Percentiles rank a stretch among this genome's conserved stretches.
These are phyloP conservation scores for Chironomus tentans DNA, from an alignment of 2,888 invertebrate species.

Conservation along the genomic window DNA sequence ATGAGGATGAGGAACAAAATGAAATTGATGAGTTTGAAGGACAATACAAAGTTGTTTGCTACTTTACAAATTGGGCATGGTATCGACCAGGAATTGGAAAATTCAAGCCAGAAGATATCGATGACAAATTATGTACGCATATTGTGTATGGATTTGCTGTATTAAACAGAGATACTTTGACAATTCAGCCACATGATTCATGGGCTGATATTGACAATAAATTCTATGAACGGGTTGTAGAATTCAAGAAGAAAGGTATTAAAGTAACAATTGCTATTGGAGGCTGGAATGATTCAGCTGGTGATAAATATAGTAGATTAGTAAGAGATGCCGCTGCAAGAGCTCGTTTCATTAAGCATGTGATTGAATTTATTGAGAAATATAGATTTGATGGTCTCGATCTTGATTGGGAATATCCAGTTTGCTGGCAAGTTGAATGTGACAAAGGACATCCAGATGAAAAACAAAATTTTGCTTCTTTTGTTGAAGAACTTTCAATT, in stretches of 20 bases:
- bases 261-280: constrained; percentile 83
- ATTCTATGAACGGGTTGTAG: constrained; percentile 80
- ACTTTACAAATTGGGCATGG: constrained; percentile 69
- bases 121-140: constrained; percentile 79
- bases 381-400: constrained; percentile 85
- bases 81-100: constrained; percentile 76
- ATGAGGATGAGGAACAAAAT: constrained; percentile 12
- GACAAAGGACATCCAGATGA: constrained; percentile 73
- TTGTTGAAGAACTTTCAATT: constrained; percentile 63
- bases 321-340: constrained; percentile 65
- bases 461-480: constrained; percentile 64
- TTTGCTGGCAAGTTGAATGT: constrained; percentile 84
- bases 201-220: constrained; percentile 87
- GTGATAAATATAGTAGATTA: constrained; percentile 76
- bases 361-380: constrained; percentile 65
- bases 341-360: constrained; percentile 62
- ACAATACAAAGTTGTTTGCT: constrained; percentile 67
- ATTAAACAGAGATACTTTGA: constrained; percentile 60
- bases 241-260: constrained; percentile 59
- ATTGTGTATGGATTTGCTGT: constrained; percentile 89
- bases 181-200: constrained; percentile 75
- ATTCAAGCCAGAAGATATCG: constrained; percentile 72
- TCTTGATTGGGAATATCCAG: constrained; percentile 91
- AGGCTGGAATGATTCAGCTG: constrained; percentile 91
- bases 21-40: constrained; percentile 20